These are phyloP conservation scores for Lepidocyrtoides sp. DNA, from an alignment of 2,888 invertebrate species.

Conservation along the genomic window DNA sequence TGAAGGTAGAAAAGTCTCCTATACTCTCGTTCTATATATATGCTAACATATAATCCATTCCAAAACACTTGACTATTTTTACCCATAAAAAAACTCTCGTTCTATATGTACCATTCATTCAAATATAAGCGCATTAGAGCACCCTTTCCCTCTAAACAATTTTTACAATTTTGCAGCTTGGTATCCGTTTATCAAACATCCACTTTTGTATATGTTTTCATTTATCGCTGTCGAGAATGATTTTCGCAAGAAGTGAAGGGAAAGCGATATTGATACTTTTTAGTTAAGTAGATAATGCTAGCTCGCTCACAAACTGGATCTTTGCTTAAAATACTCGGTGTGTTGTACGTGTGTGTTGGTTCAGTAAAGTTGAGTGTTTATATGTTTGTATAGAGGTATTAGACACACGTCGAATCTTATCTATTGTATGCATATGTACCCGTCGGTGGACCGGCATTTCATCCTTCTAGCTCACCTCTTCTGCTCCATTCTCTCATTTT, in stretches of 20 bases:
- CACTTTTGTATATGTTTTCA: conserved; percentile 42
- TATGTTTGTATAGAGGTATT: conserved; percentile 28
- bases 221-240: conserved; percentile 71
- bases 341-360: not conserved
- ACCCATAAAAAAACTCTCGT: too few species aligned
- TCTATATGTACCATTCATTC: not conserved
- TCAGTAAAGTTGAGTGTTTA: conserved; percentile 27
- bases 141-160: not conserved
- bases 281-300: conserved; percentile 60
- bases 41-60: too few species aligned
- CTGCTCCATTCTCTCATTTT: conserved; percentile 19
- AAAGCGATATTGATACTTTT: conserved; percentile 66
- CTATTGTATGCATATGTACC: conserved; percentile 58
- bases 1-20: too few species aligned
- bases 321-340: conserved; percentile 10
- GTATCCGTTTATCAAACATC: not conserved
- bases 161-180: not conserved
- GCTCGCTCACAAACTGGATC: not conserved
- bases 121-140: not conserved
- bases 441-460: conserved; percentile 25
- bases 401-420: conserved; percentile 49
- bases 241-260: conserved; percentile 49
- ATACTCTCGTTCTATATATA: too few species aligned
- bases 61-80: too few species aligned
- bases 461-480: conserved; percentile 24